Evolutionary conservation across 1,140 invertebrate genomes (phyloP).

Genomic region (Branchinecta lindahli): DNA sequence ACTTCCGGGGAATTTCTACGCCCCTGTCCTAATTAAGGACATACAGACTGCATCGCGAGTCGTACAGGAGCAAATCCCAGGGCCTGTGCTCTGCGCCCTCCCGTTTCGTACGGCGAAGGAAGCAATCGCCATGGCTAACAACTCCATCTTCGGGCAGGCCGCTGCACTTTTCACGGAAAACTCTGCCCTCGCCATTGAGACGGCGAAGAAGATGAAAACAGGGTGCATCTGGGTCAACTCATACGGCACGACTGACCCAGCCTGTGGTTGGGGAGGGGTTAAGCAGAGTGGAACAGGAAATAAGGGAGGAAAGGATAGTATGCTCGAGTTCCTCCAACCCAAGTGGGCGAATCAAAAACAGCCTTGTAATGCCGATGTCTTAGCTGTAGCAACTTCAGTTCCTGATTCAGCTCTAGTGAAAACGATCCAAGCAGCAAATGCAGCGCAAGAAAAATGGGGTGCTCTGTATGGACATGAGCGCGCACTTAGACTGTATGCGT

Average conservation of each 20-base stretch:
- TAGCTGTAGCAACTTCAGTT: no score
- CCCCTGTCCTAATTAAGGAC: background rate
- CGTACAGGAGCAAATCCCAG: constrained; percentile 26
- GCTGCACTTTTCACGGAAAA: constrained; percentile 43
- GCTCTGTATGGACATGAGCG: background rate
- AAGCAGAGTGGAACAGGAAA: background rate
- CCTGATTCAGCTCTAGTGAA: background rate
- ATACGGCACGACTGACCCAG: background rate
- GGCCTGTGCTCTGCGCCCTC: constrained; percentile 34
- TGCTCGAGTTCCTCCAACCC: background rate
- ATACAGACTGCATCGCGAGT: constrained; percentile 23
- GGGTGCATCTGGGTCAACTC: constrained; percentile 21
- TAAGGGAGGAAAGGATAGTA: background rate
- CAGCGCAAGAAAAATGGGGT: background rate
- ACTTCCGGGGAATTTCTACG: background rate
- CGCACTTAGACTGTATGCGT: background rate
- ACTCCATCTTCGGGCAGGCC: constrained; percentile 35
- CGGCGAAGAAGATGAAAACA: constrained; percentile 31
- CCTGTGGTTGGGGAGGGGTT: background rate
- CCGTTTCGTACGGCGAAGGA: constrained; percentile 45
- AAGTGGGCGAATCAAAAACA: no score
- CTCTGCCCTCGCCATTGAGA: constrained; percentile 38
- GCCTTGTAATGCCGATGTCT: no score
- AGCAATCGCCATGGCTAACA: constrained; percentile 40
- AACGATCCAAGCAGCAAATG: background rate